phyloP scores from a whole-genome alignment of 2,113 vertebrate species.

The Pogona vitticeps region DNA sequence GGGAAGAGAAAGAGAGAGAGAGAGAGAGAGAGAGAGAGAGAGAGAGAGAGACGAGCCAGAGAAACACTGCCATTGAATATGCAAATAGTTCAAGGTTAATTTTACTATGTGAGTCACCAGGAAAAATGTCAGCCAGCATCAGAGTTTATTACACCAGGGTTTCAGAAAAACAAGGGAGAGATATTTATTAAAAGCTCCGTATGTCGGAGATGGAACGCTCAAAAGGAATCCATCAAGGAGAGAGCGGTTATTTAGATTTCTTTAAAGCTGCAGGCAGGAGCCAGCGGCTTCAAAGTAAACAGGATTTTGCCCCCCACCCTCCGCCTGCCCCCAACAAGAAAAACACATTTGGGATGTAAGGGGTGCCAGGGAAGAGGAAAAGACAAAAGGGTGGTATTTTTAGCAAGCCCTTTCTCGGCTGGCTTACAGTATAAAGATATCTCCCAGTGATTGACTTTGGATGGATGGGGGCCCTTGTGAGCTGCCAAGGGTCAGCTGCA shows the following conservation, averaged over 20 bases:
- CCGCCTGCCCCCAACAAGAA: neutral
- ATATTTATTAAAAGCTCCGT: slow-evolving; percentile 41
- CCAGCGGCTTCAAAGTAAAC: slow-evolving; percentile 48
- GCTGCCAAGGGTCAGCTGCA: slow-evolving; percentile 49
- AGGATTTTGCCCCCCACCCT: slow-evolving; percentile 65
- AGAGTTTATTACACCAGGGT: slow-evolving; percentile 46
- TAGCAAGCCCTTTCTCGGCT: slow-evolving; percentile 35
- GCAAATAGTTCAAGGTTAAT: slow-evolving; percentile 69
- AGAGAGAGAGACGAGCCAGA: slow-evolving; percentile 23
- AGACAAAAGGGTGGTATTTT: slow-evolving; percentile 52
- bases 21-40: slow-evolving; percentile 37
- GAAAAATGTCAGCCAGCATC: slow-evolving; percentile 66
- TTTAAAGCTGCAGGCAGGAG: too few species aligned
- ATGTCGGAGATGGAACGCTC: neutral
- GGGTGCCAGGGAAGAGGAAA: neutral
- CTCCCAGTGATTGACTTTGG: slow-evolving; percentile 4
- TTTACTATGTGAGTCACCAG: slow-evolving; percentile 51
- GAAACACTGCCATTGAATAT: slow-evolving; percentile 65
- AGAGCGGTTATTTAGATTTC: neutral
- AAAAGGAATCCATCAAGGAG: neutral
- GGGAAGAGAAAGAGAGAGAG: too few species aligned
- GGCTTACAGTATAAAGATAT: slow-evolving; percentile 22
- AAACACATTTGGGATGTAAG: slow-evolving; percentile 20
- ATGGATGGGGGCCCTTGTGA: slow-evolving; percentile 36
- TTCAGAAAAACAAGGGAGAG: slow-evolving; percentile 39